Evolutionary conservation across 2,888 invertebrate genomes (phyloP), one percentile per base, ranked within the genome.

Genomic region (Coleophora flavipennella): DNA sequence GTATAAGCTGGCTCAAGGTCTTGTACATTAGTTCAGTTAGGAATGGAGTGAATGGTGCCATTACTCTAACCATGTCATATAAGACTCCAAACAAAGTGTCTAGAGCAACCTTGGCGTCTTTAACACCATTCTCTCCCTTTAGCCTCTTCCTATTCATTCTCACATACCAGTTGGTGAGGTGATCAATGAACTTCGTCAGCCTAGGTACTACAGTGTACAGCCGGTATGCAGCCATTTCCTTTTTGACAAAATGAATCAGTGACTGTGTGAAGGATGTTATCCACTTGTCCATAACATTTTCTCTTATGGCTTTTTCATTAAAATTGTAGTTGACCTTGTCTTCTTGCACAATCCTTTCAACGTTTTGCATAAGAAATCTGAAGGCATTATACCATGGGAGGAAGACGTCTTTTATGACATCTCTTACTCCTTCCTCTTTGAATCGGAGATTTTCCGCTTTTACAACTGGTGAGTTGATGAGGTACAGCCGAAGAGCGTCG

Each of bases 81-180:
- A 99, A 81, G 1, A 99, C 95, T 53, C 91, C 89, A 66, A 92
- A 97, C 8, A 99, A 86, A 0, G 98, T 96, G 51, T 93, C 91
- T 40, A 99, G 75, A 0, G 98, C 95, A 40, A 90, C 86, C 44
- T 90, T 87, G 60, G 96, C 95, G 62, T 99, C 97, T 26, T 89
- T 86, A 2, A 86, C 66, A 0, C 95, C 95, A 48, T 86, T 87
- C 62, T 97, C 97, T 31, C 98, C 98, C 86, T 98, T 99, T 44
- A 99, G 89, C 38, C 99, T 88, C 57, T 91, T 93, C 41, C 99
- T 89, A 73, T 99, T 99, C 91, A 99, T 93, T 47, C 99, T 88
- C 26, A 99, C 97, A 70, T 99, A 99, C 97, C 98, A 98, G 73
- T 99, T 99, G 25, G 99, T 99, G 3, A 99, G 88, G 65, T 98